Percentiles rank a stretch among this genome's conserved stretches.
Conservation (phyloP, 2,888 invertebrate species). For the Zootermopsis nevadensis region DNA sequence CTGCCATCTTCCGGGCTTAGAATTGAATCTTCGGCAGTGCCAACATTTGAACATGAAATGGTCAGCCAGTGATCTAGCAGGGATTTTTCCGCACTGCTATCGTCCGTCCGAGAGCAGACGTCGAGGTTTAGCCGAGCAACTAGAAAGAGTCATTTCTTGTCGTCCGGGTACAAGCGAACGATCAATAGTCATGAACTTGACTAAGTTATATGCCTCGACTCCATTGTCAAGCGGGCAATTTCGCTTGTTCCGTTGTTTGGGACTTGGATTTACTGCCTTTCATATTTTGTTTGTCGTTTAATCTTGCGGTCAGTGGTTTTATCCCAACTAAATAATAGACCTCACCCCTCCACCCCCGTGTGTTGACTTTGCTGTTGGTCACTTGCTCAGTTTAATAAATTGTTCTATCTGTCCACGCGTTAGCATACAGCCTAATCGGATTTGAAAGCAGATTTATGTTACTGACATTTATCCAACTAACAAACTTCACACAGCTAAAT, state of each 20-base stretch:
- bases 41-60: too few relatives aligned
- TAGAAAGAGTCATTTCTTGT: neutral
- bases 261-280: neutral
- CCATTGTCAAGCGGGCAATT: neutral
- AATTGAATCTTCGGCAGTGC: too few relatives aligned
- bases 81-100: neutral
- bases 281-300: neutral
- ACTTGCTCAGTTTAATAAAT: neutral
- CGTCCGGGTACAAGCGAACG: neutral
- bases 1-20: too few relatives aligned
- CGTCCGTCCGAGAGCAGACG: neutral
- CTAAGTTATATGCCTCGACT: conserved; percentile 1
- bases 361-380: neutral
- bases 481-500: too few relatives aligned
- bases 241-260: neutral
- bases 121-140: neutral
- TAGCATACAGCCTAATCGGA: neutral
- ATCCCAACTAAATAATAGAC: neutral
- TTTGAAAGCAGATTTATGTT: neutral
- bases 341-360: neutral
- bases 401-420: neutral
- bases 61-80: too few relatives aligned
- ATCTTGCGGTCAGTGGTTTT: neutral
- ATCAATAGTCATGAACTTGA: neutral
- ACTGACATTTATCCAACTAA: too few relatives aligned